Evolutionary conservation across 2,888 invertebrate species (phyloP).

Genomic region (Rambutsinella grinnellia): DNA sequence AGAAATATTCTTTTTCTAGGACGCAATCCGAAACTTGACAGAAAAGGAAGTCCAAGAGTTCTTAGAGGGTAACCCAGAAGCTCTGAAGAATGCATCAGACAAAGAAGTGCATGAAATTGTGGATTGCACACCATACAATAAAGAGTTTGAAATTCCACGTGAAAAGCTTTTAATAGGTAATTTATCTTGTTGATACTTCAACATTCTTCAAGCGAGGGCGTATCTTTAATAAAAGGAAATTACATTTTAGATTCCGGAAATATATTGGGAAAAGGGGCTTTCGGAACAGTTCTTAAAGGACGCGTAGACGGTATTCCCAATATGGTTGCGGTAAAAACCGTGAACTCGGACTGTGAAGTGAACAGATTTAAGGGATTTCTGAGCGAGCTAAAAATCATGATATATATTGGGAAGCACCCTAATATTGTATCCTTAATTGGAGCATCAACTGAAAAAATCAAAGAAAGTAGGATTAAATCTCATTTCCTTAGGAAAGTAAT

Average conservation of each 20-base stretch:
- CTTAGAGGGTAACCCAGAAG: constrained; percentile 57
- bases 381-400: constrained; percentile 59
- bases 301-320: constrained; percentile 44
- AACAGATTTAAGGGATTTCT: constrained; percentile 55
- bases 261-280: constrained; percentile 57
- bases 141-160: constrained; percentile 58
- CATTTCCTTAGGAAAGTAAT: constrained; percentile 1
- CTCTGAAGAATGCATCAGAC: constrained; percentile 37
- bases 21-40: constrained; percentile 51
- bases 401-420: constrained; percentile 56
- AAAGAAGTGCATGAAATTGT: constrained; percentile 50
- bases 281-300: constrained; percentile 58
- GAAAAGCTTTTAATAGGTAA: constrained; percentile 55
- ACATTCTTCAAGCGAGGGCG: not conserved
- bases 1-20: constrained; percentile 11
- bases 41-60: constrained; percentile 60
- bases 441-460: constrained; percentile 58
- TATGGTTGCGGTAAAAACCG: constrained; percentile 55
- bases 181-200: no score
- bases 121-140: constrained; percentile 57
- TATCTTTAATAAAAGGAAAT: not conserved
- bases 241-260: constrained; percentile 52
- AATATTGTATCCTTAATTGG: constrained; percentile 52
- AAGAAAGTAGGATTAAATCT: constrained; percentile 48
- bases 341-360: constrained; percentile 50